phyloP scores from a whole-genome alignment of 2,113 vertebrate species.

The Ahaetulla prasina region DNA sequence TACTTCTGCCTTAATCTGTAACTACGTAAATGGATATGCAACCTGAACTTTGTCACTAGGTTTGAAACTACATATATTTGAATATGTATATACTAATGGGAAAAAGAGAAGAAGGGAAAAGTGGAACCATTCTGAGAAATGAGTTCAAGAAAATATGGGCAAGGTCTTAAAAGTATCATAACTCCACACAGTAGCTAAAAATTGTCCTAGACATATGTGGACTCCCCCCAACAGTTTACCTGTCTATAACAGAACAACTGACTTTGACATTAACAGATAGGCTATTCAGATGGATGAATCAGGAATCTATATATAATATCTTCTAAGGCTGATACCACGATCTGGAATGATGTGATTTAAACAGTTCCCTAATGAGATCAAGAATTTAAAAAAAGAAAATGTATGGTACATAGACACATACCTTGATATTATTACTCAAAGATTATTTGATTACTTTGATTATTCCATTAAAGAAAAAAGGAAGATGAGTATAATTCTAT shows the following conservation, averaged over 20 bases:
- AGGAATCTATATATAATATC: not conserved
- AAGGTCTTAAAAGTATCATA: not conserved
- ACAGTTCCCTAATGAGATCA: not conserved
- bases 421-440: not conserved
- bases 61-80: not conserved
- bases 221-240: not conserved
- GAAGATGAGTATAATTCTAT: not conserved
- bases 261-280: conserved; percentile 7
- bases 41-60: not conserved
- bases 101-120: not conserved
- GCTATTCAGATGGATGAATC: rapidly evolving
- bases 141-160: not conserved
- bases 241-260: not conserved
- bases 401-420: not conserved
- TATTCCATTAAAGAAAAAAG: not conserved
- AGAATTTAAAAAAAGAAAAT: not conserved
- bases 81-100: not conserved
- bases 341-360: not conserved
- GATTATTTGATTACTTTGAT: no score
- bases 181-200: not conserved
- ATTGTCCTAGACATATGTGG: not conserved
- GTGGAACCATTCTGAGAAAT: not conserved
- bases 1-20: not conserved
- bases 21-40: not conserved
- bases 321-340: not conserved